Percentiles rank a stretch among this genome's conserved stretches.
These are phyloP conservation scores for Flabesymbios commensalis DNA, from an alignment of 2,888 invertebrate genomes.

Conservation along the genomic window DNA sequence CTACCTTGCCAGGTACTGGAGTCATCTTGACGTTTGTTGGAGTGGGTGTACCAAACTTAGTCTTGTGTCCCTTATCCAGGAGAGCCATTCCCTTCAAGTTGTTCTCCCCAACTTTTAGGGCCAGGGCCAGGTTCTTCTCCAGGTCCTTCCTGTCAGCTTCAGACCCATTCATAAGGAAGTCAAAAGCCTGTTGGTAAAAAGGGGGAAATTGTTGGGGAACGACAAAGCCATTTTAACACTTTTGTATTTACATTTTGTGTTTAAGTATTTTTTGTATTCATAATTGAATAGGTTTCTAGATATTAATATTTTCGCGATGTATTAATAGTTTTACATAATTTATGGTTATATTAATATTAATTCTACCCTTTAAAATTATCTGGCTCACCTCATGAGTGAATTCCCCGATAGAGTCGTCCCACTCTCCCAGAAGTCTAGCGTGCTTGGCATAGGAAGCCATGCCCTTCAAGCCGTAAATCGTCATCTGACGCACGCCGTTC, in stretches of 20 bases:
- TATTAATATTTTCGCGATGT: background rate
- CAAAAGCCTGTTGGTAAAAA: slow-evolving; percentile 30
- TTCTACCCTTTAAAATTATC: background rate
- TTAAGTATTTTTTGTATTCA: too few relatives aligned
- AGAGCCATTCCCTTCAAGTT: slow-evolving; percentile 43
- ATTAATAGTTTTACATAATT: background rate
- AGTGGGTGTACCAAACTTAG: slow-evolving; percentile 37
- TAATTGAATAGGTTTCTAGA: too few relatives aligned
- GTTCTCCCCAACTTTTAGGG: slow-evolving; percentile 41
- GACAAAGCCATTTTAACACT: too few relatives aligned
- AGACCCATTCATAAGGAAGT: slow-evolving; percentile 34
- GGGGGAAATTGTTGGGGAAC: background rate
- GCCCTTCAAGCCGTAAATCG: slow-evolving; percentile 44
- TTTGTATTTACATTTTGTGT: too few relatives aligned
- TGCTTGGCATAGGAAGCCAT: slow-evolving; percentile 41
- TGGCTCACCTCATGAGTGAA: slow-evolving; percentile 14
- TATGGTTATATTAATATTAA: background rate
- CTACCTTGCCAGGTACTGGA: slow-evolving; percentile 39
- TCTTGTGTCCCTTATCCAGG: slow-evolving; percentile 41
- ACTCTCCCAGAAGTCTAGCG: slow-evolving; percentile 35
- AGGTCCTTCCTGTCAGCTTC: slow-evolving; percentile 31
- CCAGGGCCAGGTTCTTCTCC: slow-evolving; percentile 35
- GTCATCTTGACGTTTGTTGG: slow-evolving; percentile 32
- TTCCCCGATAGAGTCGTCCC: slow-evolving; percentile 16
- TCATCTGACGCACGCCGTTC: slow-evolving; percentile 43